phyloP scores from a whole-genome alignment of 2,888 invertebrate genomes.

The Dasysyrphus albostriatus region DNA sequence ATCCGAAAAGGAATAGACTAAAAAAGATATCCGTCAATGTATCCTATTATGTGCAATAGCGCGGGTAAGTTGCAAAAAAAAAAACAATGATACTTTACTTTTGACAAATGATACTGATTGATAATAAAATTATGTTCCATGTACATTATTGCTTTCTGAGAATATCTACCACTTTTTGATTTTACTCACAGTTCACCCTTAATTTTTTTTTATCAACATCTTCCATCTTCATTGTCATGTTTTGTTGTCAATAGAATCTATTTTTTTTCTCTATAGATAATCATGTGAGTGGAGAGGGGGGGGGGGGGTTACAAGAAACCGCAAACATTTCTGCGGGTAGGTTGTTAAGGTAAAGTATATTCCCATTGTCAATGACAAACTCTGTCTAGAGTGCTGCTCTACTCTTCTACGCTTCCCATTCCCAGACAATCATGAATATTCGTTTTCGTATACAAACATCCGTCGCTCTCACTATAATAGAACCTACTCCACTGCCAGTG shows the following conservation, averaged over 20 bases:
- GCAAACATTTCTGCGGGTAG: conserved; percentile 61
- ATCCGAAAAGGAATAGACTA: conserved; percentile 31
- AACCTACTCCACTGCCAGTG: conserved; percentile 31
- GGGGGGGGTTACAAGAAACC: no score
- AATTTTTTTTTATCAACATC: conserved; percentile 27
- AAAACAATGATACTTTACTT: conserved; percentile 28
- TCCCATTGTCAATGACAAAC: conserved; percentile 74
- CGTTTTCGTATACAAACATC: conserved; percentile 40
- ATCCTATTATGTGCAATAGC: conserved; percentile 4
- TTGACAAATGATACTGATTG: conserved; percentile 23
- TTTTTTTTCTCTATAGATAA: conserved; percentile 32
- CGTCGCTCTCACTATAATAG: conserved; percentile 30
- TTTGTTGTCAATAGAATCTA: conserved; percentile 62
- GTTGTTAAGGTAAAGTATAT: conserved; percentile 13
- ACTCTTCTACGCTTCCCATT: conserved; percentile 33
- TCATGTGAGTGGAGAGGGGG: conserved; percentile 4
- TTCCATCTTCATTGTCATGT: conserved; percentile 16
- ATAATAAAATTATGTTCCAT: not conserved
- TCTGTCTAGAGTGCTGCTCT: conserved; percentile 47
- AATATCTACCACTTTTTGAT: conserved; percentile 9
- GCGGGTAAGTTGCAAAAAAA: conserved; percentile 55
- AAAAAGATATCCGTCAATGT: conserved; percentile 16
- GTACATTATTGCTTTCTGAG: conserved; percentile 27
- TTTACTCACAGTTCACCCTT: conserved; percentile 39
- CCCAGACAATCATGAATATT: conserved; percentile 46